Evolutionary conservation across 2,113 vertebrate genomes (phyloP).

Genomic region (Chloroceryle aenea): DNA sequence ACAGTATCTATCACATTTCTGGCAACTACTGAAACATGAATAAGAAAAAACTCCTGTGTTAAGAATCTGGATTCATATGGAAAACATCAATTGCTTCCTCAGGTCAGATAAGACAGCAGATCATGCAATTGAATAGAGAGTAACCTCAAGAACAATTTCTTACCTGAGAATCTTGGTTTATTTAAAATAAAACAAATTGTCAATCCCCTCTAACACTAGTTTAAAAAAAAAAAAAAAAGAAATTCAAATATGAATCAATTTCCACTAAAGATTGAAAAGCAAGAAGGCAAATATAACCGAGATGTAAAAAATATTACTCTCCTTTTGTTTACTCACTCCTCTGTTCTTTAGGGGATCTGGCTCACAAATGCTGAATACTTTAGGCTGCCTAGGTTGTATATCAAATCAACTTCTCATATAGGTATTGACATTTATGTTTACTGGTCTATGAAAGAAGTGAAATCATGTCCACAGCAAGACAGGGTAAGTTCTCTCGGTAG

Average conservation of each 20-base stretch:
- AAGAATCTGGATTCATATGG: background rate
- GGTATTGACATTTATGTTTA: background rate
- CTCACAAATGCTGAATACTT: background rate
- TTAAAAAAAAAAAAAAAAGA: background rate
- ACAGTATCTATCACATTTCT: background rate
- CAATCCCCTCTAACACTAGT: background rate
- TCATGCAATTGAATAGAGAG: background rate
- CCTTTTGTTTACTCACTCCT: background rate
- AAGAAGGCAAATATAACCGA: background rate
- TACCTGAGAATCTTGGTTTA: background rate
- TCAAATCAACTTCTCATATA: background rate
- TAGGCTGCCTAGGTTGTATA: background rate
- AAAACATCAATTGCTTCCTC: background rate
- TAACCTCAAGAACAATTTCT: background rate
- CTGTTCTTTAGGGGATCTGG: background rate
- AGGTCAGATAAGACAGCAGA: background rate
- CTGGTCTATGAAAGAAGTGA: background rate
- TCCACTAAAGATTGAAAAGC: background rate
- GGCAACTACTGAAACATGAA: background rate
- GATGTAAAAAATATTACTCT: background rate
- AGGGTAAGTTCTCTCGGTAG: background rate
- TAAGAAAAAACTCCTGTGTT: background rate
- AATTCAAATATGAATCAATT: background rate
- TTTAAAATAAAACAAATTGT: background rate
- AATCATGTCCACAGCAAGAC: background rate